A percentile compares a stretch with the other conserved stretches of the same genome.
Evolutionary conservation across 2,888 invertebrate species (phyloP).

Genomic region (Chaetoderma sp.): DNA sequence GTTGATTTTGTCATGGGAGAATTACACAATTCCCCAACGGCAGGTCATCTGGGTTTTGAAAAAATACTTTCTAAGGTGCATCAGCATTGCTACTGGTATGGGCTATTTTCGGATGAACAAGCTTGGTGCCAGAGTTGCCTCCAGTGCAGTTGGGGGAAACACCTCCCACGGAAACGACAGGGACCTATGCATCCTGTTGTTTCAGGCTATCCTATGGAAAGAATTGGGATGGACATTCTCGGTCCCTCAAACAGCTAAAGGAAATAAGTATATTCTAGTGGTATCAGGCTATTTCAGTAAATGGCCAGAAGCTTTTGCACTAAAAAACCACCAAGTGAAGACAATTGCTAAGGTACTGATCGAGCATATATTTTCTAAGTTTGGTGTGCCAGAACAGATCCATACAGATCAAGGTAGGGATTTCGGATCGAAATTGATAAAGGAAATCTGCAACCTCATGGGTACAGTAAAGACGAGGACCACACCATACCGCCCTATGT

Average conservation of each 20-base stretch:
- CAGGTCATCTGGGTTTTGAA: conserved; percentile 22
- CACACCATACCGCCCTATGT: conserved; percentile 25
- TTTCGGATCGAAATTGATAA: conserved; percentile 33
- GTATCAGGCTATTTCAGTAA: conserved; percentile 32
- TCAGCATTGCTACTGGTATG: conserved; percentile 12
- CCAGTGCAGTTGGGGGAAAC: too few relatives aligned
- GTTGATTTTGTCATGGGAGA: not conserved
- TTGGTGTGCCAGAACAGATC: conserved; percentile 30
- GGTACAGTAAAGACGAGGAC: conserved; percentile 33
- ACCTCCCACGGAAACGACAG: too few relatives aligned
- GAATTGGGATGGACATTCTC: conserved; percentile 22
- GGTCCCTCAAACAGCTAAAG: conserved; percentile 15
- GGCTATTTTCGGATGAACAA: conserved; percentile 16
- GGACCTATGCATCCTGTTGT: too few relatives aligned
- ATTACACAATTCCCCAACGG: conserved; percentile 11
- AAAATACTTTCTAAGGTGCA: not conserved
- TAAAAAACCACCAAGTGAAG: conserved; percentile 30
- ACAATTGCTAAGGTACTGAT: conserved; percentile 35
- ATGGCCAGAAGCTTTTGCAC: conserved; percentile 24
- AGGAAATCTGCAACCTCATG: conserved; percentile 33
- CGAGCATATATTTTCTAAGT: conserved; percentile 23
- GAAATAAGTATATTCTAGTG: conserved; percentile 27
- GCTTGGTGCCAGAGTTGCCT: too few relatives aligned
- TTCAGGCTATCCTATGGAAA: conserved; percentile 16
- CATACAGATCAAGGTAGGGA: conserved; percentile 33